Evolutionary conservation across 2,888 invertebrate genomes (phyloP).

Genomic region (Leptinotarsa tumamoca): DNA sequence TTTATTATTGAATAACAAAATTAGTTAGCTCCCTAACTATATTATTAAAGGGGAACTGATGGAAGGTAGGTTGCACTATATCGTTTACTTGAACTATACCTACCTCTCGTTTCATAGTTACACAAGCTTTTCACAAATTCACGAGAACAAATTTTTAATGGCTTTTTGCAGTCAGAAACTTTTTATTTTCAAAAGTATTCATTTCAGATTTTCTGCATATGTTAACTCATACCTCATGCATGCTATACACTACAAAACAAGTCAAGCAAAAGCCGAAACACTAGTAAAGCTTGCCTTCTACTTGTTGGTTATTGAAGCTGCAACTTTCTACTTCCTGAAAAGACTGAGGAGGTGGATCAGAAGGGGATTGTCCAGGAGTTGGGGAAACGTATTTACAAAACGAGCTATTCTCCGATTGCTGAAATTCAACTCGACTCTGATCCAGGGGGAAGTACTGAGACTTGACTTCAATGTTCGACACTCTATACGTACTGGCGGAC

Average conservation of each 20-base stretch:
- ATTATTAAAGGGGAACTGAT: too few species aligned
- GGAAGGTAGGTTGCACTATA: too few species aligned
- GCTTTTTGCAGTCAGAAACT: too few species aligned
- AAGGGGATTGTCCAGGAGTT: constrained; percentile 30
- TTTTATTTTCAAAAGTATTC: too few species aligned
- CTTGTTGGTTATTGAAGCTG: constrained; percentile 29
- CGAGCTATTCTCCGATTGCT: constrained; percentile 62
- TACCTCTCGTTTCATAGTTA: too few species aligned
- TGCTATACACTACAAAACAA: constrained; percentile 1
- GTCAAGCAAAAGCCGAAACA: constrained; percentile 1
- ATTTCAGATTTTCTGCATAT: too few species aligned
- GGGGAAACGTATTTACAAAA: constrained; percentile 61
- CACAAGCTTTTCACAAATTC: too few species aligned
- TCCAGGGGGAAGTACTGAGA: constrained; percentile 57
- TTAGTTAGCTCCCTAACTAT: too few species aligned
- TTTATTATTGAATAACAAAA: too few species aligned
- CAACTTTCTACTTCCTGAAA: constrained; percentile 41
- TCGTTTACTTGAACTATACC: too few species aligned
- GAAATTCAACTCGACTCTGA: constrained; percentile 47
- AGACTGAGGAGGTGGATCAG: constrained; percentile 30
- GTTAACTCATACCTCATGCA: neutral
- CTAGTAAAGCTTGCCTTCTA: constrained; percentile 51
- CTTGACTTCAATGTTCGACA: constrained; percentile 62
- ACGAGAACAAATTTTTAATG: too few species aligned
- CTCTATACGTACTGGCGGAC: constrained; percentile 62